phyloP scores from a whole-genome alignment of 2,888 invertebrate genomes.

The Xestia ashworthii region DNA sequence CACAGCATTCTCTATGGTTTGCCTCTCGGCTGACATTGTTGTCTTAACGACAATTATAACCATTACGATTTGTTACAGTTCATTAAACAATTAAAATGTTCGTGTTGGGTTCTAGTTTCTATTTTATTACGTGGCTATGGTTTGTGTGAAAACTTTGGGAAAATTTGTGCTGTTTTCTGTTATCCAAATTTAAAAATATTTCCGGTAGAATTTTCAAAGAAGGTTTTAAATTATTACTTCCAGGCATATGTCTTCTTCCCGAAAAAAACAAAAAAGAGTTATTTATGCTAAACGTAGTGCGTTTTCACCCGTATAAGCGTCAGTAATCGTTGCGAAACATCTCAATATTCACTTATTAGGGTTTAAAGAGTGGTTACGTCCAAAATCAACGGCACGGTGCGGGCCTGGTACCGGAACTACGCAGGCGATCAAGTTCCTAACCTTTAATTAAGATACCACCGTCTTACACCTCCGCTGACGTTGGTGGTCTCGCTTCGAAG shows the following conservation, averaged over 20 bases:
- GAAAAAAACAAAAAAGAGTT: neutral
- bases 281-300: constrained; percentile 36
- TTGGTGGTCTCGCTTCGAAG: constrained; percentile 75
- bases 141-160: neutral
- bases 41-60: constrained; percentile 85
- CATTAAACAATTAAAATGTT: constrained; percentile 80
- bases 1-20: constrained; percentile 84
- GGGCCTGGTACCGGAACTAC: constrained; percentile 77
- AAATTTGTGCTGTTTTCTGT: neutral
- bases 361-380: constrained; percentile 61
- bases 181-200: neutral
- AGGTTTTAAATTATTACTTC: neutral
- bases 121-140: constrained; percentile 36
- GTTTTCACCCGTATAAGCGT: constrained; percentile 32
- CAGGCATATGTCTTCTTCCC: neutral
- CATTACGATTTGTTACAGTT: constrained; percentile 80
- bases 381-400: constrained; percentile 70
- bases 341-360: constrained; percentile 61
- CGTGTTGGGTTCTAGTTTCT: constrained; percentile 54
- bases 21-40: constrained; percentile 77
- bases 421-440: constrained; percentile 75
- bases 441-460: constrained; percentile 78
- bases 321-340: constrained; percentile 56
- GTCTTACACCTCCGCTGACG: constrained; percentile 70
- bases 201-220: neutral